phyloP scores from a whole-genome alignment of 2,113 vertebrate species.

The Orthonyx spaldingii region DNA sequence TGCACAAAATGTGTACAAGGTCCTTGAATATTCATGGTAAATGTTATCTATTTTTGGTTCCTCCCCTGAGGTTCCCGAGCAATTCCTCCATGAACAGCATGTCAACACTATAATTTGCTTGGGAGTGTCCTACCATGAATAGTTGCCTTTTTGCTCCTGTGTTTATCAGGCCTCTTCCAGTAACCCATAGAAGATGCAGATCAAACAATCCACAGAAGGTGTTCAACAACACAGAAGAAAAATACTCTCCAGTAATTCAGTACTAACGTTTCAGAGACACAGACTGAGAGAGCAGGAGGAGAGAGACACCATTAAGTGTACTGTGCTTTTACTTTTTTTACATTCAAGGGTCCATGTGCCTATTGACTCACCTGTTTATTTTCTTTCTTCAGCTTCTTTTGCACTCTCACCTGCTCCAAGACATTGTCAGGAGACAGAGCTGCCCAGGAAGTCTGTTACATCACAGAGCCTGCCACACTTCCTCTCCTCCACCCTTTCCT shows the following conservation, averaged over 20 bases:
- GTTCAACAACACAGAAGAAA: background rate
- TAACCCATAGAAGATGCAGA: background rate
- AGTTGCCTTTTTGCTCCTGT: background rate
- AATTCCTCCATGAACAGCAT: background rate
- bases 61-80: background rate
- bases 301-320: background rate
- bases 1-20: background rate
- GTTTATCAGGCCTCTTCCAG: background rate
- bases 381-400: background rate
- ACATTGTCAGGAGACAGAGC: background rate
- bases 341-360: background rate
- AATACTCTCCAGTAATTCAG: background rate
- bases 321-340: background rate
- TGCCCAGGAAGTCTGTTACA: background rate
- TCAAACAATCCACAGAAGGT: background rate
- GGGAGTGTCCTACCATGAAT: background rate
- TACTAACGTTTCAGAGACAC: background rate
- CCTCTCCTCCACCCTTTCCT: background rate
- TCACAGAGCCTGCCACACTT: background rate
- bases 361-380: background rate
- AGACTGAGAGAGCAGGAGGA: background rate
- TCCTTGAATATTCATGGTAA: background rate
- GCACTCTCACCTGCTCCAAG: background rate
- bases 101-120: background rate
- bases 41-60: background rate